These are phyloP conservation scores for Polypterus senegalus DNA, from an alignment of 2,113 vertebrate species.

Conservation along the genomic window DNA sequence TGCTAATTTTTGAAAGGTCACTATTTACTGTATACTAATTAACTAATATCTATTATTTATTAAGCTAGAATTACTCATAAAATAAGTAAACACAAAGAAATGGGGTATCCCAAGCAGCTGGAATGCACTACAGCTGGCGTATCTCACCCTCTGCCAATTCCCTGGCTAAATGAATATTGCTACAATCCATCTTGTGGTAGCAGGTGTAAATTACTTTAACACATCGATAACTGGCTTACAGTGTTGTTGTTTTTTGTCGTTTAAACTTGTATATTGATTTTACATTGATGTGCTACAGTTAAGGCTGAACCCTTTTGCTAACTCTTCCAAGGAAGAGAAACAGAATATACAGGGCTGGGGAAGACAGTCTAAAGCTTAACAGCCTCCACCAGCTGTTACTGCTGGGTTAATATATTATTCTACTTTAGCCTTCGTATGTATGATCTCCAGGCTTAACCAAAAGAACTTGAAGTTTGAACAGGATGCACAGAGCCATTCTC, in stretches of 20 bases:
- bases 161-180: conserved; percentile 60
- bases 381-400: conserved; percentile 14
- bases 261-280: conserved; percentile 59
- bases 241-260: conserved; percentile 47
- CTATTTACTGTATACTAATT: no score
- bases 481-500: background rate
- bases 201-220: conserved; percentile 63
- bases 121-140: conserved; percentile 50
- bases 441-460: background rate
- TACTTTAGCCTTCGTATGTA: background rate
- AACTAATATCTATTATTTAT: no score
- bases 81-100: conserved; percentile 26
- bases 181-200: conserved; percentile 57
- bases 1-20: no score
- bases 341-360: background rate
- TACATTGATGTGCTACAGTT: conserved; percentile 32
- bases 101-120: conserved; percentile 57
- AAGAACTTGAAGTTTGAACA: background rate
- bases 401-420: conserved; percentile 1
- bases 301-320: no score
- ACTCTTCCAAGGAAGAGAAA: background rate
- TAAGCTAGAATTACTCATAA: no score
- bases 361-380: background rate
- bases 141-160: conserved; percentile 47
- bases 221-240: conserved; percentile 60